Percentiles rank a stretch among this genome's conserved stretches.
phyloP scores from a whole-genome alignment of 2,113 vertebrate species.

The Genyomyrus donnyi region DNA sequence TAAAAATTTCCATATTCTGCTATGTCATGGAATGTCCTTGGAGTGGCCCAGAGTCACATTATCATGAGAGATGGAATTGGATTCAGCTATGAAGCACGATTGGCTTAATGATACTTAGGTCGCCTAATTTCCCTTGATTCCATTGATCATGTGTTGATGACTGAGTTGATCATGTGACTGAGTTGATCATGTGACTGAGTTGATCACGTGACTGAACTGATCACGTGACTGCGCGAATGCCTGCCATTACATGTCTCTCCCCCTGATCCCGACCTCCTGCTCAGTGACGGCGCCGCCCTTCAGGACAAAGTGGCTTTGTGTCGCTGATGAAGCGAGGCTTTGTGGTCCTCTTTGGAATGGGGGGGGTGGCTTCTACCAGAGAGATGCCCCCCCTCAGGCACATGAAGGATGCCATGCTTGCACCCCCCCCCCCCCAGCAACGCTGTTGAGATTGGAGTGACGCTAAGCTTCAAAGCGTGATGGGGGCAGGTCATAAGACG shows the following conservation, averaged over 20 bases:
- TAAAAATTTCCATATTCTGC: background rate
- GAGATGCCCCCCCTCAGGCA: background rate
- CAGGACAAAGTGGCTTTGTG: constrained; percentile 1
- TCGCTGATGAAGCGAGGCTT: background rate
- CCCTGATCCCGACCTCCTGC: background rate
- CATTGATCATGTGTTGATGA: background rate
- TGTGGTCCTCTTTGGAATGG: constrained; percentile 1
- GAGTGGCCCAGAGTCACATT: background rate
- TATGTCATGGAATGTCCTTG: background rate
- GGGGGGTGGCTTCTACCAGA: background rate
- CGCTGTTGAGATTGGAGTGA: background rate
- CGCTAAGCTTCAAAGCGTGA: background rate
- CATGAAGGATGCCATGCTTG: background rate
- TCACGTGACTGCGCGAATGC: background rate
- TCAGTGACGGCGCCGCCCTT: background rate
- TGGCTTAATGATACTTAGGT: background rate
- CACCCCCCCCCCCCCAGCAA: background rate
- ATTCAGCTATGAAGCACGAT: background rate
- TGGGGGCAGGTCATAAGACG: background rate
- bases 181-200: too few relatives aligned
- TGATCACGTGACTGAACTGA: background rate
- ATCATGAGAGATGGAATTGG: background rate
- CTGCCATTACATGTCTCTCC: background rate
- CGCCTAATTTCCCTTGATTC: background rate
- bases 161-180: too few relatives aligned